Evolutionary conservation across 2,888 invertebrate genomes (phyloP), one percentile per base, ranked within the genome.

Genomic region (Tribolium freemani): DNA sequence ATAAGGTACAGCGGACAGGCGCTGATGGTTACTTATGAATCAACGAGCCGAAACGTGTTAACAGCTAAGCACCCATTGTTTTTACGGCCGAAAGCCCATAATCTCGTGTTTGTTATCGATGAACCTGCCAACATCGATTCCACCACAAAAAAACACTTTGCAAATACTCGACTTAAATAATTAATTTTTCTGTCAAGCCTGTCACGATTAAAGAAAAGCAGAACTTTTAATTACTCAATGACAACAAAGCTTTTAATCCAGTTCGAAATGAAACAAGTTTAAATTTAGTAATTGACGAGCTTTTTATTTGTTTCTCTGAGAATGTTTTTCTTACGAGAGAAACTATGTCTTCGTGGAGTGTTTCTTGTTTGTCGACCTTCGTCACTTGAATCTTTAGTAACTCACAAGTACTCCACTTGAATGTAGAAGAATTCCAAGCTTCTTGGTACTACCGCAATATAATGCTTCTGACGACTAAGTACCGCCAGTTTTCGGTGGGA

Each of bases 301-400:
- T 57, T 57, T 64, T 53, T 64, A 53, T 64, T 64, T 64, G 64
- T 64, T 53, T 64, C 58, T 68, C 44, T 3, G 38, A 58, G 68
- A 58, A 57, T 68, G 68, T 68, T 68, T 68, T 68, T 68, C 68
- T 68, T 38, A 38, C 38, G 21, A 11, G 57, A 68, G 68, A 68
- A 13, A 56, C 64, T 66, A 21, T 30, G 68, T 57, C 60, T 69
- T 60, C 60, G 20, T 69, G 44, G 56, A 69, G 69, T 69, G 70
- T 70, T 61, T 63, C 70, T 70, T 70, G 56, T 70, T 70, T 70
- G 70, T 70, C 70, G 70, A 70, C 70, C 70, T 61, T 56, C 63
- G 70, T 69, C 69, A 69, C 50, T 69, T 60, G 44, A 60, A 51
- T 58, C 58, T 58, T 51, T 51, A 54, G 64, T 64, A 64, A 64